Evolutionary conservation across 2,797 vertebrate genomes (phyloP).

Genomic region (Geotrypetes seraphini): DNA sequence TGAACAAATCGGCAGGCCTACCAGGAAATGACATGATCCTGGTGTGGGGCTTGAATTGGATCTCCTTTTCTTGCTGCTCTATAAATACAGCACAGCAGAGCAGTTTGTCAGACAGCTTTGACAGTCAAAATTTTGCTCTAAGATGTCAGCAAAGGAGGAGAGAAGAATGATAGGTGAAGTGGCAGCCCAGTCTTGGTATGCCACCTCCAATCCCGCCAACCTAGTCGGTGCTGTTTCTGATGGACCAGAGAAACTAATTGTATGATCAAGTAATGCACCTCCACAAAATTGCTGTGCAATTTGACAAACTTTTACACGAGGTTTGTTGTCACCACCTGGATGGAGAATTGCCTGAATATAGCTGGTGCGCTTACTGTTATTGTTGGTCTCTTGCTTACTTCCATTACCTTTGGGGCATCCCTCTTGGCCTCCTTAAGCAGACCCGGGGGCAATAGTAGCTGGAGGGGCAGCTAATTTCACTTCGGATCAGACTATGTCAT

Average conservation of each 20-base stretch:
- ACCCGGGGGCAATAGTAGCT: slow-evolving; percentile 48
- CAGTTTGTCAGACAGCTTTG: slow-evolving; percentile 42
- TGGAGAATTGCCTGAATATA: slow-evolving; percentile 41
- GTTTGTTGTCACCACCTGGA: slow-evolving; percentile 36
- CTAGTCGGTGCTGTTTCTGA: slow-evolving; percentile 34
- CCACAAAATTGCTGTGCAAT: slow-evolving; percentile 32
- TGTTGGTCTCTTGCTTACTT: slow-evolving; percentile 54
- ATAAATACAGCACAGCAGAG: slow-evolving; percentile 47
- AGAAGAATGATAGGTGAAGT: slow-evolving; percentile 35
- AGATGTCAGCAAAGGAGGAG: slow-evolving; percentile 16
- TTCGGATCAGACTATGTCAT: slow-evolving; percentile 39
- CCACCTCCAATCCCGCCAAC: slow-evolving; percentile 17
- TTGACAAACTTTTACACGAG: slow-evolving; percentile 37
- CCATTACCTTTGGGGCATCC: slow-evolving; percentile 45
- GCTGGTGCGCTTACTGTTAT: slow-evolving; percentile 42
- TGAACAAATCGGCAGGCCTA: slow-evolving; percentile 33
- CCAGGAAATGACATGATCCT: slow-evolving; percentile 55
- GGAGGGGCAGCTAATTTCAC: slow-evolving; percentile 46
- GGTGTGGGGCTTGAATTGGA: slow-evolving; percentile 41
- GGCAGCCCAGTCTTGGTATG: not conserved
- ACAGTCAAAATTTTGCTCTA: slow-evolving; percentile 34
- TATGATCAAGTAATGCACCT: slow-evolving; percentile 39
- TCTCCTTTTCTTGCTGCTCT: slow-evolving; percentile 31
- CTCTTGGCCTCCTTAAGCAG: slow-evolving; percentile 50
- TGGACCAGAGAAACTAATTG: slow-evolving; percentile 42